Conservation (phyloP, 2,113 vertebrate species). For the Phrynosoma blainvillii region DNA sequence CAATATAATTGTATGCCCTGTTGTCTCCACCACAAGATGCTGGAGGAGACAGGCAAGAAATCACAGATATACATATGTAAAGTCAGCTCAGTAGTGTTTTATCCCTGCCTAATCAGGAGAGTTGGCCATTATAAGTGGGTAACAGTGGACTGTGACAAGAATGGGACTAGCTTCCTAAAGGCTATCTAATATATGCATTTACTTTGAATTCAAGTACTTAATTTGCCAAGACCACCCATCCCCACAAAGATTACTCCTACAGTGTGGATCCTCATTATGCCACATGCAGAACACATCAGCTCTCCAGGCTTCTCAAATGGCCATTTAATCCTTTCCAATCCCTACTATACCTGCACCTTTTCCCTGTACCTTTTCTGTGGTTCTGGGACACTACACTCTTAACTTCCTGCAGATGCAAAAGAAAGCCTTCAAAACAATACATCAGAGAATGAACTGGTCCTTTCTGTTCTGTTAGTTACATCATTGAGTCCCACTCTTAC, state of each 20-base stretch:
- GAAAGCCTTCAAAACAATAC: background rate
- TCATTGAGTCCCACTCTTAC: background rate
- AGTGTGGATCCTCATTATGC: background rate
- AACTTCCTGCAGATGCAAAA: background rate
- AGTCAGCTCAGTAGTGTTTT: background rate
- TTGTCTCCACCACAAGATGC: too few relatives aligned
- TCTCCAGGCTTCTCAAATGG: background rate
- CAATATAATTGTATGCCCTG: background rate
- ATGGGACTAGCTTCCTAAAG: too few relatives aligned
- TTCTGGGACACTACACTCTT: too few relatives aligned
- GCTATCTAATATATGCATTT: too few relatives aligned
- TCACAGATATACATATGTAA: background rate
- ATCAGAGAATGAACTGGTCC: background rate
- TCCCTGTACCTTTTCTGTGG: too few relatives aligned
- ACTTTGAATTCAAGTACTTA: too few relatives aligned
- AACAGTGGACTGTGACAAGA: too few relatives aligned
- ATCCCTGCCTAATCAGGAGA: background rate
- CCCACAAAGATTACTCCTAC: too few relatives aligned
- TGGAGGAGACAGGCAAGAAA: too few relatives aligned
- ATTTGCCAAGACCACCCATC: too few relatives aligned
- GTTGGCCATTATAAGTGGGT: background rate
- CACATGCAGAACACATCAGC: background rate
- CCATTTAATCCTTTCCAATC: background rate
- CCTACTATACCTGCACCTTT: too few relatives aligned
- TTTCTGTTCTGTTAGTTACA: background rate